A percentile compares a stretch with the other conserved stretches of the same genome.
phyloP scores from a whole-genome alignment of 2,113 vertebrate species.

The Pedetes capensis region DNA sequence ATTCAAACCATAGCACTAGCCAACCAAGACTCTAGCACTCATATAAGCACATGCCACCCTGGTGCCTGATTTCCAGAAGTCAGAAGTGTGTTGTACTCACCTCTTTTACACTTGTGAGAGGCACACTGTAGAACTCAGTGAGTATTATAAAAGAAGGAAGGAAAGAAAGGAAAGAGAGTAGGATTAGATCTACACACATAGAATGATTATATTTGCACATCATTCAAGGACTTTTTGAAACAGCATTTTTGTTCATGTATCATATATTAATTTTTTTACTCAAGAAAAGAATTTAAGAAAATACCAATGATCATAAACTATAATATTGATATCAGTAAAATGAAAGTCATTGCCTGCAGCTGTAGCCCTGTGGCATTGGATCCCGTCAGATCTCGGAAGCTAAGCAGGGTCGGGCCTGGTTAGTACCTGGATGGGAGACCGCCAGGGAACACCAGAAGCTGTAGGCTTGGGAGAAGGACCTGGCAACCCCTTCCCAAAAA shows the following conservation, averaged over 20 bases:
- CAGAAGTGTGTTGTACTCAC: not conserved
- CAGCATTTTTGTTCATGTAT: not conserved
- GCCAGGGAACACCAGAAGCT: no score
- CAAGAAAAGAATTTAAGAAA: not conserved
- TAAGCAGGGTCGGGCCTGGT: no score
- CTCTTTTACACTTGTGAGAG: not conserved
- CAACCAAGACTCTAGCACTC: not conserved
- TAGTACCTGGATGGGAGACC: no score
- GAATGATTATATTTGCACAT: not conserved
- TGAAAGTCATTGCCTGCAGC: not conserved
- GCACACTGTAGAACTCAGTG: not conserved
- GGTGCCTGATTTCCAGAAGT: not conserved
- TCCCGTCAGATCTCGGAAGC: no score
- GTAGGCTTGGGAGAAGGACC: no score
- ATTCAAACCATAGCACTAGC: no score
- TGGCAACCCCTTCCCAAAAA: no score
- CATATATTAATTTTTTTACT: not conserved
- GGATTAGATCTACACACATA: not conserved
- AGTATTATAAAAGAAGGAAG: not conserved
- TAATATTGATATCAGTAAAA: not conserved
- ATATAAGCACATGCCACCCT: not conserved
- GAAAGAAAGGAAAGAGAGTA: no score
- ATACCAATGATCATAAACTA: not conserved
- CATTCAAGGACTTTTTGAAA: not conserved
- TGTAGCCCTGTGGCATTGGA: no score